Base-by-base conservation (phyloP, 2,797 vertebrate genomes). In the Anas capensis region DNA sequence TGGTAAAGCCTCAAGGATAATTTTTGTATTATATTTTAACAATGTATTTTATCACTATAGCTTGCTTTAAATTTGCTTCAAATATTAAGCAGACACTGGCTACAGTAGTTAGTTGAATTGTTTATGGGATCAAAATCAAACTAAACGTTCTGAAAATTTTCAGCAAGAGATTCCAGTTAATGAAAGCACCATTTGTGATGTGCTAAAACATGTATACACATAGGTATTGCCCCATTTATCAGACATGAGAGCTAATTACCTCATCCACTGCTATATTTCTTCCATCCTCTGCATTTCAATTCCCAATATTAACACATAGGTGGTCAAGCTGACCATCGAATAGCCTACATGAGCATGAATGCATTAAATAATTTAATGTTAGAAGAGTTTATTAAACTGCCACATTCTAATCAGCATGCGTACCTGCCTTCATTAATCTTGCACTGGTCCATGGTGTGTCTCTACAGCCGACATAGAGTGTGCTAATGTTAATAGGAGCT, bases 191-290 rank as follows among this genome's bases (percentile, higher is more conserved):
- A 98, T 98, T 98, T 98, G 98, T 98, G 93, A 98, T 94, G 97
- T 97, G 98, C 98, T 98, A 98, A 99, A 99, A 98, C 99, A 99
- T 99, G 99, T 97, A 98, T 98, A 98, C 99, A 99, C 99, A 99
- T 99, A 99, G 98, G 98, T 98, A 99, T 99, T 98, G 98, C 97
- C 98, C 99, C 99, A 99, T 99, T 99, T 99, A 99, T 99, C 99
- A 99, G 99, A 98, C 98, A 98, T 98, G 98, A 98, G 98, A 98
- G 98, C 98, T 99, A 99, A 99, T 99, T 99, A 99, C 98, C 98
- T 99, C 98, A 98, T 98, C 98, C 97, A 96, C 96, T 94, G 98
- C 97, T 94, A 97, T 99, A 98, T 99, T 99, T 99, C 98, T 99
- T 98, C 98, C 97, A 97, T 98, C 98, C 98, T 97, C 98, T 98